Evolutionary conservation across 2,888 invertebrate genomes (phyloP), one percentile per base, ranked within the genome.

Genomic region (Brachypterus glaber): DNA sequence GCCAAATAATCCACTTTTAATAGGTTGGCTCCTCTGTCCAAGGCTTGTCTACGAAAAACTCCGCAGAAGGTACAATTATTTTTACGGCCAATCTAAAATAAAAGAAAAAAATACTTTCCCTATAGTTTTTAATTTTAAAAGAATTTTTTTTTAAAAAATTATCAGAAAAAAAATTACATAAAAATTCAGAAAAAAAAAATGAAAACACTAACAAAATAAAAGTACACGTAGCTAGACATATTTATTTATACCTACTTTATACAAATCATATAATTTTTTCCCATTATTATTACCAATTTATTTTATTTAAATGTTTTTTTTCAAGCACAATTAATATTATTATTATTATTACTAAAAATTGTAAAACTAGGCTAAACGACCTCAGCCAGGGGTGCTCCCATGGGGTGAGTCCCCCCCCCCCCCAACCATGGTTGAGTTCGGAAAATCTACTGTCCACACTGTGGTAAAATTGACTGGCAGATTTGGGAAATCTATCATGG

Each of bases 41-140:
- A 64, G 0, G 97, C 97, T 64, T 98, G 97, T 17, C 97, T 75
- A 39, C 97, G 71, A 62, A 98, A 97, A 4, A 92, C 92, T 7
- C 92, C 92, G 70, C 92, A 92, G 61, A 92, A 92, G 4, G 92
- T 92, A 50, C 98, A 98, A 66, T 98, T 98, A 64, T 95, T 98
- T 59, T 90, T 92, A 37, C 84, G 76, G 1, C 87, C 83, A 48
- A 79, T 72, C 74, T 76, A 51, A 36, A 63, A 11, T 27, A 62
- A 46, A 30, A 36, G 33, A 34, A 12, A 39, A 4, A 27, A 26
- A 33, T n/a, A n/a, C n/a, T n/a, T n/a, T n/a, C n/a, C n/a, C n/a
- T n/a, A n/a, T 17, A n/a, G n/a, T n/a, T 15, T 17, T 4, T 39
- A 37, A 26, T 29, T 17, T 31, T 25, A 21, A 30, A 33, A 9